Conservation (phyloP, 2,888 invertebrate species). For the Theretra japonica region DNA sequence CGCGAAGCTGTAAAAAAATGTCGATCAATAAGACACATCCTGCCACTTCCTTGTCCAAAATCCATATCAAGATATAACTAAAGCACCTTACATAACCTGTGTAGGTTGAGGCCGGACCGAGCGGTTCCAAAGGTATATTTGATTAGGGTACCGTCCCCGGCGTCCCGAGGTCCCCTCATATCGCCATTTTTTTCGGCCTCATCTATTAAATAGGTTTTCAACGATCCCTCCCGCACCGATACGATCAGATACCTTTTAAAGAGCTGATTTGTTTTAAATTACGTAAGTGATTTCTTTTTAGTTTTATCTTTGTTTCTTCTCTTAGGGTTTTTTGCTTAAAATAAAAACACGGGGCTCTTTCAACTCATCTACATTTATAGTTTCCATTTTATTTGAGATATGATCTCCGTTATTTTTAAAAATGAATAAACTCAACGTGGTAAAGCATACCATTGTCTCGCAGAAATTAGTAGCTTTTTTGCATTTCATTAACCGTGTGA, state of each 20-base stretch:
- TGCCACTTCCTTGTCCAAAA: slow-evolving; percentile 15
- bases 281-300: slow-evolving; percentile 35
- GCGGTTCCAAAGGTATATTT: slow-evolving; percentile 73
- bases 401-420: too few relatives aligned
- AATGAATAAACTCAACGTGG: too few relatives aligned
- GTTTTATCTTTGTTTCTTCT: slow-evolving; percentile 2
- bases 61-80: slow-evolving; percentile 54
- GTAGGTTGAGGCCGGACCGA: slow-evolving; percentile 62
- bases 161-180: slow-evolving; percentile 56
- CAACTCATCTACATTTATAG: neutral
- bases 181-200: slow-evolving; percentile 70
- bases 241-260: slow-evolving; percentile 53
- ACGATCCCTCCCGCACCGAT: slow-evolving; percentile 61
- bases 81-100: slow-evolving; percentile 61
- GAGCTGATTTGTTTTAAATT: slow-evolving; percentile 50
- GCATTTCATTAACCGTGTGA: too few relatives aligned
- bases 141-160: slow-evolving; percentile 69
- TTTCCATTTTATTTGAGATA: too few relatives aligned
- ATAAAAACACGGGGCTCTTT: neutral
- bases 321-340: neutral
- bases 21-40: neutral
- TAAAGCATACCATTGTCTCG: too few relatives aligned
- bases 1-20: neutral
- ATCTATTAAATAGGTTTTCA: slow-evolving; percentile 74
- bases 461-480: too few relatives aligned